These are phyloP conservation scores for Leptatherina wallacei DNA, from an alignment of 2,797 vertebrate species.

Conservation along the genomic window DNA sequence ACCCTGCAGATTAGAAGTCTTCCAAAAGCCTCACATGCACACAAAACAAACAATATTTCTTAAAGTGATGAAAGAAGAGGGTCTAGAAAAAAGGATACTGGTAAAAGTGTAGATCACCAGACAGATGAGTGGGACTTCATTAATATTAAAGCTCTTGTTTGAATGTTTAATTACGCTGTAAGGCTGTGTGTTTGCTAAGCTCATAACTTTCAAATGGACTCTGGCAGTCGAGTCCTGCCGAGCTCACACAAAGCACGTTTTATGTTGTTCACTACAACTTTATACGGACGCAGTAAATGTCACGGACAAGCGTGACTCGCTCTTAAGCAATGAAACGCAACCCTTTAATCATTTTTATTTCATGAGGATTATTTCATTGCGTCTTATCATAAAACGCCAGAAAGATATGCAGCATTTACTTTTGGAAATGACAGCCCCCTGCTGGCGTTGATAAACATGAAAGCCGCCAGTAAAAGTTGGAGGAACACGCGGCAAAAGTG, in stretches of 20 bases:
- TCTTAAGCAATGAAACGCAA: slow-evolving; percentile 48
- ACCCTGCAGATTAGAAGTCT: slow-evolving; percentile 25
- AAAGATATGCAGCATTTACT: slow-evolving; percentile 54
- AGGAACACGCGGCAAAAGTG: slow-evolving; percentile 36
- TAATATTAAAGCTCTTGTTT: slow-evolving; percentile 67
- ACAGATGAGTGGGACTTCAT: slow-evolving; percentile 46
- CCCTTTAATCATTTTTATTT: slow-evolving; percentile 71
- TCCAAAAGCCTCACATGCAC: not conserved
- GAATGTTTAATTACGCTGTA: slow-evolving; percentile 71
- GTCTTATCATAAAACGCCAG: slow-evolving; percentile 62
- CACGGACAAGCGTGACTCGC: slow-evolving; percentile 45
- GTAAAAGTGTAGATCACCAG: slow-evolving; percentile 30
- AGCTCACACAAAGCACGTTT: slow-evolving; percentile 49
- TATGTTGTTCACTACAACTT: slow-evolving; percentile 56
- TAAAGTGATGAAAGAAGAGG: not conserved
- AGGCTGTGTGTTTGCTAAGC: slow-evolving; percentile 63
- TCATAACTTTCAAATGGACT: slow-evolving; percentile 68
- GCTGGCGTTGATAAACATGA: slow-evolving; percentile 60
- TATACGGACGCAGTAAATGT: slow-evolving; percentile 64
- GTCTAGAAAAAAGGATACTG: not conserved
- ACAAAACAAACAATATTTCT: not conserved
- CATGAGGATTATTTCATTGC: slow-evolving; percentile 64
- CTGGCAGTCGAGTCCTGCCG: slow-evolving; percentile 39
- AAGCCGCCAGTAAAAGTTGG: slow-evolving; percentile 40
- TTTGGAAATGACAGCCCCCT: slow-evolving; percentile 45